Base-by-base conservation (phyloP, 2,797 vertebrate genomes). In the Pteronotus mesoamericanus region DNA sequence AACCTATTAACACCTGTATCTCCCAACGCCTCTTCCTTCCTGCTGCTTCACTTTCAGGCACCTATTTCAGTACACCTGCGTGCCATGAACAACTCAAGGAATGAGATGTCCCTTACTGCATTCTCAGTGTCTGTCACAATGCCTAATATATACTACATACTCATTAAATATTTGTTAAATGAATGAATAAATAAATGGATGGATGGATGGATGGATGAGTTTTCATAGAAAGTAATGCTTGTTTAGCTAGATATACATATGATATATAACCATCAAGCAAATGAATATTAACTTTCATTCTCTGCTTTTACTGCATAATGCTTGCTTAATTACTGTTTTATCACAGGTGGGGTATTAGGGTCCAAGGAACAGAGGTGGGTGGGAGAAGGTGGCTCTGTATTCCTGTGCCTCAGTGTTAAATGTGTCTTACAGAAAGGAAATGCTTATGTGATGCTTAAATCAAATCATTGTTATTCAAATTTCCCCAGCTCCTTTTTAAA, bases 151-250 rank as follows among this genome's bases (percentile, higher is more conserved):
- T 61, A 32, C 2, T 5, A 5, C 10, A 51, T 4, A 21, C 14
- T 90, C 61, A 8, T 24, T 48, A 34, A 51, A 39, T 85, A 48
- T 86, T 71, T 59, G 64, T n/a, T 79, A 48, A 48, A 68, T 87
- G 57, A 74, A 48, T 16, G 16, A 74, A 57, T 61, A 29, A 68
- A 55, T 42, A 46, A 78, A n/a, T 26, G 7, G 19, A 9, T 61
- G 39, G 24, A 10, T 46, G 48, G 21, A 46, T 19, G 16, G 11
- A 51, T 29, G n/a, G 55, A 48, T 44, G n/a, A 79, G 18, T 86
- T 83, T 82, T 57, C 42, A 29, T 42, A 74, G 42, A 86, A 68
- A 85, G 64, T 66, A 46, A 82, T 86, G 19, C 53, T 93, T 77
- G 14, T 68, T 94, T 61, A 57, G n/a, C 55, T 55, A 24, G 24